These are phyloP conservation scores for Nephrotoma flavescens DNA, from an alignment of 2,888 invertebrate genomes.

Conservation along the genomic window DNA sequence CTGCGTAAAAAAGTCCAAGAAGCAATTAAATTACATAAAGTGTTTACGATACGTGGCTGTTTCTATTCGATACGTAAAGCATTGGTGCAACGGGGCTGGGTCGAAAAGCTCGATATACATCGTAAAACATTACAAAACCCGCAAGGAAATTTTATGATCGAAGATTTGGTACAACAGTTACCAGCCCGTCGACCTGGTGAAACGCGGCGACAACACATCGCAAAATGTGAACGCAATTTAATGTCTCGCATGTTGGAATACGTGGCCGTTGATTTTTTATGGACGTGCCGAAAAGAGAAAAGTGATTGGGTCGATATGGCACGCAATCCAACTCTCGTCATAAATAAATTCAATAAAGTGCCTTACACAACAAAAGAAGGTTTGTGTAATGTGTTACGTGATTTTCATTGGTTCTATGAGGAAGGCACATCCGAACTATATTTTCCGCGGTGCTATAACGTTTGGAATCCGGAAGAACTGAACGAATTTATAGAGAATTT, in stretches of 20 bases:
- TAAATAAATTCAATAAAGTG: constrained; percentile 71
- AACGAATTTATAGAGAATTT: constrained; percentile 79
- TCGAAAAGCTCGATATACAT: constrained; percentile 29
- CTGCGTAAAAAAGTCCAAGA: constrained; percentile 47
- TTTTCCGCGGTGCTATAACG: constrained; percentile 77
- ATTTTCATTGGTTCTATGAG: constrained; percentile 76
- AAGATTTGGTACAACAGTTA: constrained; percentile 26
- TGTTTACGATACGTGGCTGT: constrained; percentile 56
- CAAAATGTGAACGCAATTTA: constrained; percentile 52
- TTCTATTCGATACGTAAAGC: constrained; percentile 57
- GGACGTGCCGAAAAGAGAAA: constrained; percentile 77
- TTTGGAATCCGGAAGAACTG: constrained; percentile 67
- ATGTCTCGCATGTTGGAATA: constrained; percentile 65
- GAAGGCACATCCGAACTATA: constrained; percentile 63
- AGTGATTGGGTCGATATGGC: constrained; percentile 30
- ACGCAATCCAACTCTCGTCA: constrained; percentile 45
- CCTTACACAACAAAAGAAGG: constrained; percentile 90
- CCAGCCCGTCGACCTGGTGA: constrained; percentile 29
- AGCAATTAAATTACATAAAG: constrained; percentile 47
- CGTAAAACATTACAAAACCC: constrained; percentile 26
- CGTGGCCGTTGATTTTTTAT: constrained; percentile 71
- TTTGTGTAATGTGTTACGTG: constrained; percentile 57
- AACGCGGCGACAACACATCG: constrained; percentile 37
- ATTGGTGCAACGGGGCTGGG: constrained; percentile 55
- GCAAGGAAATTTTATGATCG: constrained; percentile 21